phyloP scores from a whole-genome alignment of 2,797 vertebrate species.

The Apogon talboti region DNA sequence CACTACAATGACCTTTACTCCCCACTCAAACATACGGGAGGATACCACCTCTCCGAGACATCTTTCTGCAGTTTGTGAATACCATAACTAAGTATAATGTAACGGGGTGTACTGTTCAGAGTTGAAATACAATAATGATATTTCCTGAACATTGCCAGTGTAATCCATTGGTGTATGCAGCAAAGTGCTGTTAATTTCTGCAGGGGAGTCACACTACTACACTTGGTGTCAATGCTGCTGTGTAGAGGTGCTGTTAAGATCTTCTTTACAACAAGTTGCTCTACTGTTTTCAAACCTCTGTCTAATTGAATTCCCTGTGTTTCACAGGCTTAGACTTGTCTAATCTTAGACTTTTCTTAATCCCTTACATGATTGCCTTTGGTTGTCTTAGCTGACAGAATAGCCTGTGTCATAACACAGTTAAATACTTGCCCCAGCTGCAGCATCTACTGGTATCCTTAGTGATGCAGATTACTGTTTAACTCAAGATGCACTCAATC shows the following conservation, averaged over 20 bases:
- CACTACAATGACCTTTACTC: too few relatives aligned
- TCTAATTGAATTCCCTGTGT: constrained; percentile 51
- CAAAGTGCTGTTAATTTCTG: constrained; percentile 37
- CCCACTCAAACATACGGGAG: too few relatives aligned
- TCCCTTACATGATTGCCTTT: constrained; percentile 48
- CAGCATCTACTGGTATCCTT: neutral
- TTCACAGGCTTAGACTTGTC: constrained; percentile 40
- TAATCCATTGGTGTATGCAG: constrained; percentile 27
- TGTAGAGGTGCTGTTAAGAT: constrained; percentile 17
- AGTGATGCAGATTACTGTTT: constrained; percentile 16
- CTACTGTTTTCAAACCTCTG: constrained; percentile 18
- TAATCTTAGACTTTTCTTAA: constrained; percentile 47
- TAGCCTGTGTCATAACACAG: constrained; percentile 18
- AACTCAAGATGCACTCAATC: too few relatives aligned
- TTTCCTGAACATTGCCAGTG: constrained; percentile 27
- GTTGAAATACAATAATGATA: neutral
- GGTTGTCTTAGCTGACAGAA: constrained; percentile 32
- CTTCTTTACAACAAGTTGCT: constrained; percentile 24
- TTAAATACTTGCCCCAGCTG: constrained; percentile 8
- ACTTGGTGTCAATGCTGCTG: constrained; percentile 10
- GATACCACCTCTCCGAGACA: too few relatives aligned
- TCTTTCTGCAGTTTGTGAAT: too few relatives aligned
- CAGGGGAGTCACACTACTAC: constrained; percentile 21
- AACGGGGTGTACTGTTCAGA: too few relatives aligned
- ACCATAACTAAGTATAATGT: too few relatives aligned